Base-by-base conservation (phyloP, 2,113 vertebrate genomes). In the Pogona vitticeps region DNA sequence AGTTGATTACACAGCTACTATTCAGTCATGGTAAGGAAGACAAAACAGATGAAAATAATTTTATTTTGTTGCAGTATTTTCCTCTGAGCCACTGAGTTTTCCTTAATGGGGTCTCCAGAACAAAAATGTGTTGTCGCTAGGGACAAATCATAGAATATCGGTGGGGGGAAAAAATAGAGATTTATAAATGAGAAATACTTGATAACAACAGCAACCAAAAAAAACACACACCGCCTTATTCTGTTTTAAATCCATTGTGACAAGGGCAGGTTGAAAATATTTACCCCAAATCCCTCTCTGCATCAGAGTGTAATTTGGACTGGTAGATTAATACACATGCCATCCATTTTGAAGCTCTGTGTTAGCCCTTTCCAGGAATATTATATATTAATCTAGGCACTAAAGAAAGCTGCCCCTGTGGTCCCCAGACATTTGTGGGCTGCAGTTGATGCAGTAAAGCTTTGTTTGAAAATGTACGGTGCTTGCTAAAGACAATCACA, bases 401-500 rank as follows among this genome's bases (percentile, higher is more conserved):
- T n/a, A 46, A 91, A 88, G 75, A 92, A 89, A 92, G 67, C 59
- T 92, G 77, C 70, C 28, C 87, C 28, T 92, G 40, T 40, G 88
- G 70, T 92, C 83, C 78, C 86, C 88, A 92, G 88, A 65, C 38
- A 79, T 91, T 93, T 94, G 86, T 68, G 75, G 77, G 59, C 83
- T 87, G 56, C 72, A 82, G 89, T 86, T 83, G 92, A 95, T 94
- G 92, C 90, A 92, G 92, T 95, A 91, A 94, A 94, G 85, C 56
- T 95, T 95, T 94, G 91, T 94, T 94, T 95, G 92, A 91, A 88
- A 92, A 92, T 0, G 1, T 76, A 90, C 58, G 92, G 82, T 71
- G 80, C 89, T 95, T 95, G 90, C 90, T 90, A 95, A 91, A 96
- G 92, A 96, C 93, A 91, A 95, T 96, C 93, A 89, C 93, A 91